Conservation (phyloP, 2,113 vertebrate species). For the Anthoscopus minutus region DNA sequence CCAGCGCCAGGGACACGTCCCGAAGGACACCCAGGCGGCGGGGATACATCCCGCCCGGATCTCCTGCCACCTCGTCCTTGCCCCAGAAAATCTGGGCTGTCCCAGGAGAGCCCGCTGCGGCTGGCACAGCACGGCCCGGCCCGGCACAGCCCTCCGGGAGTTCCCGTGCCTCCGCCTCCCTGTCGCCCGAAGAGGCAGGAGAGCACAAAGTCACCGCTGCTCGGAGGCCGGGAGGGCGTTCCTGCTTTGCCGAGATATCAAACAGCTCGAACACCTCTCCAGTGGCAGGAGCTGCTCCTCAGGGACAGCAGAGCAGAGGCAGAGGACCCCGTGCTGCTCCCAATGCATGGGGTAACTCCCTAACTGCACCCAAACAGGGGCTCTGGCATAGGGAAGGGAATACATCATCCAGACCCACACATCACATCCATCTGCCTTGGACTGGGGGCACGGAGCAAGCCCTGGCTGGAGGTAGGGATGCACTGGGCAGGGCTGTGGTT, state of each 20-base stretch:
- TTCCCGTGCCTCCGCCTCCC: neutral
- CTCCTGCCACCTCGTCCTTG: neutral
- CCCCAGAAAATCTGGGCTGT: neutral
- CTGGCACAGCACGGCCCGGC: neutral
- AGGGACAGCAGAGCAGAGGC: neutral
- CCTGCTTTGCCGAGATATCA: neutral
- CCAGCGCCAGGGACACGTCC: rapidly evolving
- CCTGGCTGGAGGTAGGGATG: neutral
- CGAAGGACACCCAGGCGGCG: neutral
- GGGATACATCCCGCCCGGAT: rapidly evolving
- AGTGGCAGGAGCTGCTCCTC: neutral
- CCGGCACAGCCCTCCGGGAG: neutral
- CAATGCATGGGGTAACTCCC: neutral
- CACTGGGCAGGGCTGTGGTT: neutral
- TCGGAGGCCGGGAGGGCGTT: neutral
- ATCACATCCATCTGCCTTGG: rapidly evolving
- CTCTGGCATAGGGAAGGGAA: rapidly evolving
- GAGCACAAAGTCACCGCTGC: neutral
- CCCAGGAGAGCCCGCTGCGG: neutral
- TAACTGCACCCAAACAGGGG: rapidly evolving
- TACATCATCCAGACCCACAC: neutral
- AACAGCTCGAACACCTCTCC: neutral
- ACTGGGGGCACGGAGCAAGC: neutral
- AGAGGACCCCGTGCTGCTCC: neutral
- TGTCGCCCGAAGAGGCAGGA: rapidly evolving